phyloP scores from a whole-genome alignment of 2,888 invertebrate species.

The Sarcophaga subvicina region DNA sequence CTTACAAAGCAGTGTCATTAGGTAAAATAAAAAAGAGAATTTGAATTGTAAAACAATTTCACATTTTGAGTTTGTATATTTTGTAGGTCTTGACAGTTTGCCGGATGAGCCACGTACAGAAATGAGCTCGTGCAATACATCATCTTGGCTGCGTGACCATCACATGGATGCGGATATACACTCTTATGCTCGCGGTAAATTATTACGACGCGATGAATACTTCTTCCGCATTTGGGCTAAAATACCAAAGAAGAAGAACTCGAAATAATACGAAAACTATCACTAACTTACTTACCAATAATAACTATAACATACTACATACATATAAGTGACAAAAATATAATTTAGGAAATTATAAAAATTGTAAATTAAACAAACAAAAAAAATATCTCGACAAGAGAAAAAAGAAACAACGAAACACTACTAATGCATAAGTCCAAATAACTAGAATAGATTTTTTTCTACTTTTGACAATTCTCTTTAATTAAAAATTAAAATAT shows the following conservation, averaged over 20 bases:
- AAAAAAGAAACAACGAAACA: slow-evolving; percentile 36
- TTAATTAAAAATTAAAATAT: slow-evolving; percentile 54
- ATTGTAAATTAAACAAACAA: slow-evolving; percentile 19
- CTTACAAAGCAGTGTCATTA: slow-evolving; percentile 92
- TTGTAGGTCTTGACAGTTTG: slow-evolving; percentile 80
- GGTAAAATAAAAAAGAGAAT: slow-evolving; percentile 83
- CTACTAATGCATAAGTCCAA: slow-evolving; percentile 67
- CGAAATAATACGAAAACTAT: slow-evolving; percentile 43
- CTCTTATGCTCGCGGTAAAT: slow-evolving; percentile 93
- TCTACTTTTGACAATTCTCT: slow-evolving; percentile 61
- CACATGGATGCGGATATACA: slow-evolving; percentile 97
- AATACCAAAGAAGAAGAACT: slow-evolving; percentile 75
- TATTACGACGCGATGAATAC: slow-evolving; percentile 94
- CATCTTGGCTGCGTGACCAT: slow-evolving; percentile 96
- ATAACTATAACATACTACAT: slow-evolving; percentile 54
- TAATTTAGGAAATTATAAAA: slow-evolving; percentile 41
- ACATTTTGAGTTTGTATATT: neutral
- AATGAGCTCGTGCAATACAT: slow-evolving; percentile 95
- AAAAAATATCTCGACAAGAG: slow-evolving; percentile 15
- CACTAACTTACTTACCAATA: slow-evolving; percentile 36
- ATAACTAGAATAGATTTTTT: slow-evolving; percentile 63
- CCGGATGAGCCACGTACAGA: slow-evolving; percentile 87
- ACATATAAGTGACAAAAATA: neutral
- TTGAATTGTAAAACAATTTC: neutral
- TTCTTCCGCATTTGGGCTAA: slow-evolving; percentile 92